phyloP scores from a whole-genome alignment of 2,888 invertebrate species.

The Temnothorax unifasciatus region DNA sequence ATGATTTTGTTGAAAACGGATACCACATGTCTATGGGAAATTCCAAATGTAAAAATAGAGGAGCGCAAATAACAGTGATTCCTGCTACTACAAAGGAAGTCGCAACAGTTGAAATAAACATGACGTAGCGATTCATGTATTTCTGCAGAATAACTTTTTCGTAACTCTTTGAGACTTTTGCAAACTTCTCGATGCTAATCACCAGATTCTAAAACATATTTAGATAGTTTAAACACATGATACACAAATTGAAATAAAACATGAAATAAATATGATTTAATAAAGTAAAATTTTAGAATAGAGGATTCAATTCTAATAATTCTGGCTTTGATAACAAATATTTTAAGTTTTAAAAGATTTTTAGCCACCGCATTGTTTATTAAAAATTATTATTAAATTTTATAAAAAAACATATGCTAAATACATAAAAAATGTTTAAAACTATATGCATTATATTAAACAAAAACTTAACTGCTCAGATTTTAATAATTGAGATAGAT shows the following conservation, averaged over 20 bases:
- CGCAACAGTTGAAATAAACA: conserved; percentile 69
- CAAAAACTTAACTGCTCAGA: no score
- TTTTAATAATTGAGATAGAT: no score
- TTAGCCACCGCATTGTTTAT: no score
- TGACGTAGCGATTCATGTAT: conserved; percentile 74
- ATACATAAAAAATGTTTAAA: no score
- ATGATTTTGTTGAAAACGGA: conserved; percentile 75
- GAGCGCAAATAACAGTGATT: conserved; percentile 70
- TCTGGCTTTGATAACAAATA: no score
- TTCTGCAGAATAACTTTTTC: conserved; percentile 73
- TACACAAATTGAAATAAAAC: no score
- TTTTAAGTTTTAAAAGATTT: no score
- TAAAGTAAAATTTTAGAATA: background rate
- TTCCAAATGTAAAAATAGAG: conserved; percentile 70
- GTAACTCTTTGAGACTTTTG: conserved; percentile 56
- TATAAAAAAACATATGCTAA: no score
- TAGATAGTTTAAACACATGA: background rate
- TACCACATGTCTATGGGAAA: conserved; percentile 79
- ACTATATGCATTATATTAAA: no score
- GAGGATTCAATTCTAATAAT: no score
- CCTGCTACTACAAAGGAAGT: conserved; percentile 70
- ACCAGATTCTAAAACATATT: conserved; percentile 68
- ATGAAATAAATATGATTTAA: background rate
- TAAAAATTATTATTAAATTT: no score
- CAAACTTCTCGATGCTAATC: conserved; percentile 69